Conservation (phyloP, 2,113 vertebrate species). For the Haemorhous mexicanus region DNA sequence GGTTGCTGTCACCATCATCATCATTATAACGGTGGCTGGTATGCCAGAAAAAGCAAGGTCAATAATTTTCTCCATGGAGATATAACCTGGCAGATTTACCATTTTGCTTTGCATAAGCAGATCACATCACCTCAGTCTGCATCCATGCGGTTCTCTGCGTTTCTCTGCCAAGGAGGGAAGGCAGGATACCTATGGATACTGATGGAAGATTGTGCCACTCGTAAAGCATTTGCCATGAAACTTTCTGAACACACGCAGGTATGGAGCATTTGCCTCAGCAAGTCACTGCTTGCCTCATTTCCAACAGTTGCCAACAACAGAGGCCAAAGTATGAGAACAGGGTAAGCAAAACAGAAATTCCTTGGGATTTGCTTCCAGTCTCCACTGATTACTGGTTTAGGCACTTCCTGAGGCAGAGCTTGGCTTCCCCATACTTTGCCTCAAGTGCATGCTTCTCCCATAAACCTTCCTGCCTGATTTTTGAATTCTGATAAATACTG, state of each 20-base stretch:
- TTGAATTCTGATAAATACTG: not conserved
- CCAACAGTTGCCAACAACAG: not conserved
- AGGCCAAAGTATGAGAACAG: not conserved
- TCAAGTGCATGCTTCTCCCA: not conserved
- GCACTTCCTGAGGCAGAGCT: not conserved
- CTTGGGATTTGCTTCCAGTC: not conserved
- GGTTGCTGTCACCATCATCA: slow-evolving; percentile 43
- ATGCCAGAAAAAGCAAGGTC: slow-evolving; percentile 60
- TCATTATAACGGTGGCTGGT: not conserved
- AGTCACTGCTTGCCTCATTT: not conserved
- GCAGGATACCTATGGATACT: not conserved
- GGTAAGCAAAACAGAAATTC: not conserved
- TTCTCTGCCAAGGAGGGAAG: not conserved
- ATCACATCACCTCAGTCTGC: not conserved
- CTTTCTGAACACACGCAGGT: not conserved
- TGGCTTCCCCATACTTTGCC: not conserved
- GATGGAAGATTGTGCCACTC: not conserved
- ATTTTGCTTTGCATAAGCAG: slow-evolving; percentile 16
- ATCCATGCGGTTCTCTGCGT: not conserved
- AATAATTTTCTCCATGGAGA: slow-evolving; percentile 36
- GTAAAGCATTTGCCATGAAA: not conserved
- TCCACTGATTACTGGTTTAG: slow-evolving; percentile 14
- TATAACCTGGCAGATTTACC: slow-evolving; percentile 31
- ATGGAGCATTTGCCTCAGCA: not conserved
- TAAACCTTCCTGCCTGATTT: not conserved